A percentile compares a stretch with the other conserved stretches of the same genome.
Evolutionary conservation across 2,113 vertebrate genomes (phyloP).

Genomic region (Naja naja): DNA sequence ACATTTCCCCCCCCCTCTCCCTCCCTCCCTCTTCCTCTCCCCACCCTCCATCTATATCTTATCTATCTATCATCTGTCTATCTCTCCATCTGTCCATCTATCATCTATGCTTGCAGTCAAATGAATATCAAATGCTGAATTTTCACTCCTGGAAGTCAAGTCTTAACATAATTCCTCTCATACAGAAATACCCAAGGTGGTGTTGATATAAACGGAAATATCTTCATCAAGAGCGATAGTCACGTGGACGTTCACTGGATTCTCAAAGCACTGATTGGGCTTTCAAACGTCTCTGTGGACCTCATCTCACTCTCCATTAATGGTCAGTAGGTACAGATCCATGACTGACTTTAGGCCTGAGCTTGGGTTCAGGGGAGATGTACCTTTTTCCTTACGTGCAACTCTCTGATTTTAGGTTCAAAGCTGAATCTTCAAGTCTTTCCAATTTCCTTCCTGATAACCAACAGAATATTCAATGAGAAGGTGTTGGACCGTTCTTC

Average conservation of each 20-base stretch:
- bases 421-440: slow-evolving; percentile 33
- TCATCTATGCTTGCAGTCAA: too few species aligned
- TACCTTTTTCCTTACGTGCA: fast-evolving
- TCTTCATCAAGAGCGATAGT: neutral
- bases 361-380: neutral
- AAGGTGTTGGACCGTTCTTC: slow-evolving; percentile 26
- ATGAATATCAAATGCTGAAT: neutral
- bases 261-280: slow-evolving; percentile 24
- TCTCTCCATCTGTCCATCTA: too few species aligned
- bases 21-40: too few species aligned
- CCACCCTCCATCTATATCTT: too few species aligned
- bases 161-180: neutral
- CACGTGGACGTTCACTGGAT: neutral
- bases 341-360: fast-evolving
- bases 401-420: slow-evolving; percentile 22
- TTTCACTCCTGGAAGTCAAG: neutral
- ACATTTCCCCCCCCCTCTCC: too few species aligned
- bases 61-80: too few species aligned
- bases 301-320: slow-evolving; percentile 35
- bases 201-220: slow-evolving; percentile 33
- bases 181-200: slow-evolving; percentile 19
- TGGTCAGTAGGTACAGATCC: slow-evolving; percentile 35
- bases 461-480: slow-evolving; percentile 34
- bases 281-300: neutral
- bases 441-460: slow-evolving; percentile 41